Evolutionary conservation across 1,140 invertebrate species (phyloP).

Genomic region (Leptinotarsa defecta): DNA sequence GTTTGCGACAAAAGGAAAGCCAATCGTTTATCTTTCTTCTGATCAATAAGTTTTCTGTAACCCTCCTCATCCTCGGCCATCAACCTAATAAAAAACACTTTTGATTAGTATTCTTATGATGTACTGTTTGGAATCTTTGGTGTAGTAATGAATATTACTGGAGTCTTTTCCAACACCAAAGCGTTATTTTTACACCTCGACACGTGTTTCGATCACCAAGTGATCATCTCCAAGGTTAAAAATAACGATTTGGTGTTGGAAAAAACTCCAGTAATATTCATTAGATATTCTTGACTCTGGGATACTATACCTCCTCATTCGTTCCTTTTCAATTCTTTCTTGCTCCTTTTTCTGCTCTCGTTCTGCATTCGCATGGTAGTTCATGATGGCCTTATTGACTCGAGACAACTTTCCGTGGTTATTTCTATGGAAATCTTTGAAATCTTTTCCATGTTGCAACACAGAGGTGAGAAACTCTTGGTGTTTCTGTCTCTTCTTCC

Average conservation of each 20-base stretch:
- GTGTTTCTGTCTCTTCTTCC: constrained; percentile 93
- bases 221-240: too few species aligned
- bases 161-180: too few species aligned
- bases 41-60: constrained; percentile 97
- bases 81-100: constrained; percentile 56
- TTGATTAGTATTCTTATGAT: constrained; percentile 6
- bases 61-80: constrained; percentile 97
- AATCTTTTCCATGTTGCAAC: constrained; percentile 95
- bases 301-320: constrained; percentile 77
- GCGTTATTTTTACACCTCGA: too few species aligned
- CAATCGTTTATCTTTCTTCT: constrained; percentile 95
- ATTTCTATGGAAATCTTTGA: constrained; percentile 85
- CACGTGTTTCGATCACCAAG: too few species aligned
- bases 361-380: constrained; percentile 97
- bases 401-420: constrained; percentile 84
- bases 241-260: too few species aligned
- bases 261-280: too few species aligned
- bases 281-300: not conserved
- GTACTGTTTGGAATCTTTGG: too few species aligned
- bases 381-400: constrained; percentile 93
- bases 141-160: too few species aligned
- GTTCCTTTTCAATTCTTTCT: constrained; percentile 96
- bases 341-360: constrained; percentile 99
- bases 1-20: constrained; percentile 98
- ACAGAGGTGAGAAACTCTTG: constrained; percentile 95